Base-by-base conservation (phyloP, 2,888 invertebrate species). In the Caenorhabditis imperialis region DNA sequence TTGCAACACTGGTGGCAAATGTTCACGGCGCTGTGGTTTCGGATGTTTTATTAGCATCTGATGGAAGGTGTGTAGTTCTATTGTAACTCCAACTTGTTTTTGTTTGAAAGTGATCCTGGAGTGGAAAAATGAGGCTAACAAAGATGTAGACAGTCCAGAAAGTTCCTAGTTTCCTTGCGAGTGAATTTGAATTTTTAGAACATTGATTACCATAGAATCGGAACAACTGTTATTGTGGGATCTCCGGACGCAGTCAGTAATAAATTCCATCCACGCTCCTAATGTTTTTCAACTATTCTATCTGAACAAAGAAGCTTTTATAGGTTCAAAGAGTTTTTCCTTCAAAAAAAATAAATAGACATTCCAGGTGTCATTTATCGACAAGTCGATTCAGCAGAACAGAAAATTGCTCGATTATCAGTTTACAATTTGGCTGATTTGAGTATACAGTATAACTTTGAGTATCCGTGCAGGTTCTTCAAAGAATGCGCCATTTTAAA, bases 211-310 rank as follows among this genome's bases (percentile, higher is more conserved):
- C 7, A 63, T 79, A 0, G 77, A 79, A 57, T 79, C 79, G 1
- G 85, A 85, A 54, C 72, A 79, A 20, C 75, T 85, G 5, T 61
- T 85, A 8, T 50, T 85, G 1, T 85, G 85, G 85, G 85, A 85
- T 62, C 70, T 85, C 38, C 65, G 81, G 45, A 85, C 85, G 3
- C 85, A 85, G 42, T 79, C 80, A 1, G 85, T 85, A 3, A 62
- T 78, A 10, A 70, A 82, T 57, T 80, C 85, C 12, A 23, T 78
- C 6, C 78, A 75, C 35, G 78, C 84, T 8, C 75, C 78, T 3
- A 69, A 75, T 23, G 82, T 82, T 0, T 76, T 82, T 30, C 84
- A 85, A 40, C 75, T 85, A 4, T 55, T 81, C 2, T 82, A 76
- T 16, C 55, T 85, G 18, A 73, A 81, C 47, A 73, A 81, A 40